Evolutionary conservation across 2,113 vertebrate species (phyloP).

Genomic region (Pomatostomus ruficeps): DNA sequence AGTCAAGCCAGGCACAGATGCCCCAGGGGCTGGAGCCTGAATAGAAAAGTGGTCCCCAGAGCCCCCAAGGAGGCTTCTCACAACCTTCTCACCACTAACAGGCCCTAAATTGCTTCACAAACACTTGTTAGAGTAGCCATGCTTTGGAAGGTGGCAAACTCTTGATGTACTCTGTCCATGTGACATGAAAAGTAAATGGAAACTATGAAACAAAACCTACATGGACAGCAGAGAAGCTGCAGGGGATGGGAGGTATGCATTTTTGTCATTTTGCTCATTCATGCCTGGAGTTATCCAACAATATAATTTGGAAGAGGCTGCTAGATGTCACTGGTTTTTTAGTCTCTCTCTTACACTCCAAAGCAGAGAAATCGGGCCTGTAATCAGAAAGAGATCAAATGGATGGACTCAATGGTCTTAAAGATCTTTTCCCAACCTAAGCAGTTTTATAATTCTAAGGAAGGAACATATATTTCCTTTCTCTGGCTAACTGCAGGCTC

Average conservation of each 20-base stretch:
- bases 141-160: not conserved
- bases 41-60: not conserved
- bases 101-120: not conserved
- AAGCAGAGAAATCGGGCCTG: not conserved
- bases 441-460: not conserved
- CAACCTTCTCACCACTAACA: rapidly evolving
- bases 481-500: not conserved
- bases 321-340: not conserved
- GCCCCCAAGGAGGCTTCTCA: rapidly evolving
- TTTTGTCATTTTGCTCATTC: not conserved
- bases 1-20: not conserved
- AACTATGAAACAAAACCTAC: not conserved
- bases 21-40: not conserved
- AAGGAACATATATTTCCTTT: not conserved
- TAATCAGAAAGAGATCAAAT: not conserved
- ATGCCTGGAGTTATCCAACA: not conserved
- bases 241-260: rapidly evolving
- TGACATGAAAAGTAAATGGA: not conserved
- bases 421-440: not conserved
- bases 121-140: not conserved
- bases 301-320: not conserved
- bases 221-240: not conserved
- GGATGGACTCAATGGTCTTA: not conserved
- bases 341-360: not conserved
- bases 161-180: not conserved